Evolutionary conservation across 2,888 invertebrate species (phyloP).

Genomic region (Abrostola tripartita): DNA sequence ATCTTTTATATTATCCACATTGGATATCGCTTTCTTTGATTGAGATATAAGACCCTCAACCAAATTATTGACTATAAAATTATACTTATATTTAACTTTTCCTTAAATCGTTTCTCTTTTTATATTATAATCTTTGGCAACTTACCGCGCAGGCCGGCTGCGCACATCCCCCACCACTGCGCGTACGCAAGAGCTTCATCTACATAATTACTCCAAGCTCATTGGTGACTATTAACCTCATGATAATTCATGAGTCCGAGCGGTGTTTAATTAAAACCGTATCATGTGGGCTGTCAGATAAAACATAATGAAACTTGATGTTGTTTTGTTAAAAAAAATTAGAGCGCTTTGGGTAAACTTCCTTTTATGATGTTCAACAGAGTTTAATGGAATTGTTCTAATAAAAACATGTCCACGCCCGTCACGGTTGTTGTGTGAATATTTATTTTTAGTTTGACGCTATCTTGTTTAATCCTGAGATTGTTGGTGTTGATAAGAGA

Average conservation of each 20-base stretch:
- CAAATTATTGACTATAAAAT: no score
- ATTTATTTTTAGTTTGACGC: conserved; percentile 40
- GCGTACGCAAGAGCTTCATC: conserved; percentile 79
- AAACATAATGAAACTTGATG: conserved; percentile 78
- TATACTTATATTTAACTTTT: no score
- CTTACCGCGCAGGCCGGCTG: conserved; percentile 46
- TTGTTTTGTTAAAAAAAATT: conserved; percentile 59
- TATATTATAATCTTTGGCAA: conserved; percentile 59
- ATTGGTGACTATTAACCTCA: conserved; percentile 88
- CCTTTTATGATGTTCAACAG: conserved; percentile 56
- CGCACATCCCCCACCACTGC: conserved; percentile 67
- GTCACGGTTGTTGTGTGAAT: conserved; percentile 46
- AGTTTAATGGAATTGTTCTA: conserved; percentile 57
- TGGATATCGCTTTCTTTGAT: no score
- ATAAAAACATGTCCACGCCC: conserved; percentile 53
- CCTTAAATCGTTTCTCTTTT: not conserved
- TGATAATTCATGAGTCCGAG: conserved; percentile 82
- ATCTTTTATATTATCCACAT: no score
- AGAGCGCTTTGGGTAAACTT: conserved; percentile 56
- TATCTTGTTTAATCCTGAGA: conserved; percentile 29
- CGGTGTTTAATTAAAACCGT: conserved; percentile 84
- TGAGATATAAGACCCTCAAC: no score
- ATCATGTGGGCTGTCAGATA: conserved; percentile 85
- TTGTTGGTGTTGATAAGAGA: conserved; percentile 29
- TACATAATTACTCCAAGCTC: conserved; percentile 87